Base-by-base conservation (phyloP, 2,888 invertebrate species). In the Melieria picta region DNA sequence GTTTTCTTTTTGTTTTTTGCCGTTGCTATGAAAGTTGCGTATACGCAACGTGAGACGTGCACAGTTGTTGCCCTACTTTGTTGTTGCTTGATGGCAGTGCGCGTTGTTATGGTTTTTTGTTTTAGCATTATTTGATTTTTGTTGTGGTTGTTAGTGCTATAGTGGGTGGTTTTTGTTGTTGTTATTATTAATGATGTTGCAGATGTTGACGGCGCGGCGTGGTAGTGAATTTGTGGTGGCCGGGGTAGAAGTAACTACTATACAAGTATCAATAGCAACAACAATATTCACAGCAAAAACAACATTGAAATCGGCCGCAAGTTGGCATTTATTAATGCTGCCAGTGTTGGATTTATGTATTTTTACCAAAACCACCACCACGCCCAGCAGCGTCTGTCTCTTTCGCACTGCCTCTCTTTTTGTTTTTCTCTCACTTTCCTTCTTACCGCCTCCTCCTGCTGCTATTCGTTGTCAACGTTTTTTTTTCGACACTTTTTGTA, bases 11-110 rank as follows among this genome's bases (percentile, higher is more conserved):
- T 30, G 30, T 30, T 30, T 30, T 30, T 30, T 30, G 30, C 30
- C 30, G 30, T 68, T 47, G 63, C 63, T 61, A 7, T 64, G 46
- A 13, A 55, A 42, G 48, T 16, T 57, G 75, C 57, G 30, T n/a
- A 52, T 50, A 52, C 61, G 63, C 65, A 68, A 30, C 30, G 30
- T 30, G 30, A 30, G 30, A 30, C 30, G 30, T 30, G 63, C 72
- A 64, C 72, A 64, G 73, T 64, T 64, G 57, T 64, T 67, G 64
- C 45, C 58, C 64, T 48, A 47, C 60, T 68, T 50, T 72, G n/a
- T 13, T 30, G 30, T 30, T 16, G 16, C 16, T 16, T 16, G 16
- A 16, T 16, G 16, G 16, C 16, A 16, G 16, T 16, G 16, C 30
- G 30, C 30, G 30, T 30, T 30, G 30, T 30, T 30, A 30, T 30